Evolutionary conservation across 2,113 vertebrate species (phyloP), one percentile per base, ranked within the genome.

Genomic region (Ciconia stormi): DNA sequence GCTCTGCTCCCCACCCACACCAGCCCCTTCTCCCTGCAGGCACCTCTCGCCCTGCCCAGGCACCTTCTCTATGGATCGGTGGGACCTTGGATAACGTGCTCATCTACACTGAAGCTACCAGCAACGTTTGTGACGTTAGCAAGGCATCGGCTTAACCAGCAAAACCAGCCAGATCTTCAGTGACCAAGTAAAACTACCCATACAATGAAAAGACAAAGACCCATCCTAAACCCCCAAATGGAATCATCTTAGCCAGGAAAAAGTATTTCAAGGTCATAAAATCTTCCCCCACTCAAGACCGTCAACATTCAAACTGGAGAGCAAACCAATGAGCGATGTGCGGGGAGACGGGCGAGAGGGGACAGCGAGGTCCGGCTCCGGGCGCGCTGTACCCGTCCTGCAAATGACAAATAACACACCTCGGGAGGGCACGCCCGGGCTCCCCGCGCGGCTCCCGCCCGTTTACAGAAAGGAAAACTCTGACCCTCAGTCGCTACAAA

Each of bases 401-500:
- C 2, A 11, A 26, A 32, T 6, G 71, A 27, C 30, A 56, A 32
- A 18, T 4, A 30, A 6, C 7, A 10, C 59, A 13, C 5, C 50
- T 46, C 2, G 3, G 40, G 40, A 26, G 20, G 27, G 25, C 22
- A 10, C 19, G 19, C 18, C 22, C 12, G 56, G 66, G 34, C 16
- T 30, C n/a, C 74, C 14, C 2, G 1, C 8, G 30, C 0, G 2
- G 27, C 42, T 36, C 29, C 50, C 0, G 2, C 55, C 38, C 36
- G 32, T 13, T 3, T 23, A 29, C 2, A 11, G 18, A 42, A 27
- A 49, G 69, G 44, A 12, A 36, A n/a, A 32, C 26, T 3, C 10
- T 5, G 13, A 10, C 3, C 13, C 63, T 29, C 23, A 2, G 23
- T 9, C 1, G 5, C 67, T 15, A 6, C 52, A 16, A 26, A 44